Conservation (phyloP, 2,113 vertebrate species). For the Vulpes lagopus region DNA sequence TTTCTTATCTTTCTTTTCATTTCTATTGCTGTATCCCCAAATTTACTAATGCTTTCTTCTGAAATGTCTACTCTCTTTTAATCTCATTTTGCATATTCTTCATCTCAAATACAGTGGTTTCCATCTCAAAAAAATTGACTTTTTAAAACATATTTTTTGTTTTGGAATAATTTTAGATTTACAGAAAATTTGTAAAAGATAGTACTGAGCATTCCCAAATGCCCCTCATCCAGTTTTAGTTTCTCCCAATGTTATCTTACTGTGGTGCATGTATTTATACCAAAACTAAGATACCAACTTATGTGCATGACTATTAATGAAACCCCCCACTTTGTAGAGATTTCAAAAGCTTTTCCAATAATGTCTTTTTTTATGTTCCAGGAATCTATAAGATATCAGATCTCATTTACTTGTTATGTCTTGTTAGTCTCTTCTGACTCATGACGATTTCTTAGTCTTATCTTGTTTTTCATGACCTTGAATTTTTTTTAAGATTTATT, state of each 20-base stretch:
- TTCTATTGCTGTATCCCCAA: slow-evolving; percentile 10
- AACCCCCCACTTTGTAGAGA: background rate
- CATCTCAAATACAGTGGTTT: background rate
- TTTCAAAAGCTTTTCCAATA: background rate
- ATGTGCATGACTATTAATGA: background rate
- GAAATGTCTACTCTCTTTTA: slow-evolving; percentile 38
- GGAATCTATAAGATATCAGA: background rate
- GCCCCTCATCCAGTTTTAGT: background rate
- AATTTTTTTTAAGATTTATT: background rate
- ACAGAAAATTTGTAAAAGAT: background rate
- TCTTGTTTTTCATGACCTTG: background rate
- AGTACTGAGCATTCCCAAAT: background rate
- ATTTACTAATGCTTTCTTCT: background rate
- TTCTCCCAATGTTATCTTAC: background rate
- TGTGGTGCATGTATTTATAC: background rate
- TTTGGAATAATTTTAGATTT: slow-evolving; percentile 20
- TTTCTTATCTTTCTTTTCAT: background rate
- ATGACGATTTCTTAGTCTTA: background rate
- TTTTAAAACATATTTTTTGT: background rate
- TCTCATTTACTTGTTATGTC: background rate
- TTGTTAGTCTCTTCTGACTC: background rate
- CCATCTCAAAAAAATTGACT: background rate
- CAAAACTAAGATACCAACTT: slow-evolving; percentile 22
- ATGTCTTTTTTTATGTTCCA: background rate
- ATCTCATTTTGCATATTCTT: slow-evolving; percentile 24